Evolutionary conservation across 2,113 vertebrate species (phyloP).

Genomic region (Aspidoscelis tigris): DNA sequence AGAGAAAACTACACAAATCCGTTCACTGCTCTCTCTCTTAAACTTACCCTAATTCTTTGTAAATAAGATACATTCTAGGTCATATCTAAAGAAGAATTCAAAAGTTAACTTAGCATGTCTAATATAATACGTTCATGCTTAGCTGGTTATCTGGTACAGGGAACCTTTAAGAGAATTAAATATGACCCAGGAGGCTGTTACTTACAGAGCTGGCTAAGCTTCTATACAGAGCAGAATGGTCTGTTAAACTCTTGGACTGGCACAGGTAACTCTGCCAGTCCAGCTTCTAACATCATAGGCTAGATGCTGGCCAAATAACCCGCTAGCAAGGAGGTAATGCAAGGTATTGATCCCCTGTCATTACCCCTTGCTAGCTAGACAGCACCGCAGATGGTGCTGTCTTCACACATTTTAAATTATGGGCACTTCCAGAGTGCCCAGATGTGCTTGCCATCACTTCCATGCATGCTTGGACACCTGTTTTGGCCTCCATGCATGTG

Average conservation of each 20-base stretch:
- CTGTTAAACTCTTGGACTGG: background rate
- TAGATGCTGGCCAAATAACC: no score
- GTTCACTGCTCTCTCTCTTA: background rate
- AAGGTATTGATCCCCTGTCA: no score
- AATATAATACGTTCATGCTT: background rate
- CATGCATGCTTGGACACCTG: no score
- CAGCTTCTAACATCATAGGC: background rate
- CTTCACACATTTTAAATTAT: no score
- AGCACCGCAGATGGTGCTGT: no score
- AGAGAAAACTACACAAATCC: background rate
- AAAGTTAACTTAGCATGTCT: background rate
- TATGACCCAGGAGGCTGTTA: background rate
- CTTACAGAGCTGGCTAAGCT: background rate
- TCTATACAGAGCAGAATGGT: background rate
- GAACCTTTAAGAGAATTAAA: background rate
- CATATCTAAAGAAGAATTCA: background rate
- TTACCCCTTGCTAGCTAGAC: no score
- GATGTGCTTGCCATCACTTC: no score
- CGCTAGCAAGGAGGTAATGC: no score
- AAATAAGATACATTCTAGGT: background rate
- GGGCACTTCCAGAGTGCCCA: no score
- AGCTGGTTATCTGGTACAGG: background rate
- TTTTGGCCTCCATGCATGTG: no score
- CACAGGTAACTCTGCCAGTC: background rate
- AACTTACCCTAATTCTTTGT: background rate